Base-by-base conservation (phyloP, 2,888 invertebrate species). In the Athripsodes cinereus region DNA sequence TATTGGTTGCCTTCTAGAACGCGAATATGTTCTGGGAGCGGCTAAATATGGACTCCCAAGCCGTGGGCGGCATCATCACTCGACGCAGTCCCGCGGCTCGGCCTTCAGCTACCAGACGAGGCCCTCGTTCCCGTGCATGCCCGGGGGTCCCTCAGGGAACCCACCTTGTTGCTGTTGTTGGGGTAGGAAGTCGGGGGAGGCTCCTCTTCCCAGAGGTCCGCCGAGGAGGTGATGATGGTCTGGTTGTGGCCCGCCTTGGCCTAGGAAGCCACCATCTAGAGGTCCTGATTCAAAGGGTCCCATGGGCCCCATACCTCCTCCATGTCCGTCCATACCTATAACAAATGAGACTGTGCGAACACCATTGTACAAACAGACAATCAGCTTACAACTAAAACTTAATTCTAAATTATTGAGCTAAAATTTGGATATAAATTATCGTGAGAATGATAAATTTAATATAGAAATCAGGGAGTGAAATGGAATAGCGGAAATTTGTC, bases 161-260 rank as follows among this genome's bases (percentile, higher is more conserved):
- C 51, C 57, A 22, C 56, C 56, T 22, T 50, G 52, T 21, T 52
- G 52, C 31, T 46, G 52, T 19, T 55, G 58, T 53, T 61, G 63
- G 21, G 58, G 58, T 76, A 87, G 84, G 76, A 86, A 87, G 75
- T 87, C 87, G 51, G 88, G 88, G 67, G 88, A 88, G 63, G 87
- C 84, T 69, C 52, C 49, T 40, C 61, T 26, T 19, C 59, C 63
- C 19, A 58, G 60, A 22, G 58, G 58, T 2, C 60, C 60, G 55
- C 60, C 71, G 70, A 66, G 71, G 68, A 65, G 70, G 71, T 69
- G 73, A 71, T 13, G 80, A 72, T 84, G 83, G 65, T 85, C 84
- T 1, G 84, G 82, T 8, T 81, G 59, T 18, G 58, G 58, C 1
- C 62, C 62, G 20, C 61, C 71, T 70, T 50, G 72, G 69, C 64